phyloP scores from a whole-genome alignment of 2,888 invertebrate genomes.

The Papilio gigon region DNA sequence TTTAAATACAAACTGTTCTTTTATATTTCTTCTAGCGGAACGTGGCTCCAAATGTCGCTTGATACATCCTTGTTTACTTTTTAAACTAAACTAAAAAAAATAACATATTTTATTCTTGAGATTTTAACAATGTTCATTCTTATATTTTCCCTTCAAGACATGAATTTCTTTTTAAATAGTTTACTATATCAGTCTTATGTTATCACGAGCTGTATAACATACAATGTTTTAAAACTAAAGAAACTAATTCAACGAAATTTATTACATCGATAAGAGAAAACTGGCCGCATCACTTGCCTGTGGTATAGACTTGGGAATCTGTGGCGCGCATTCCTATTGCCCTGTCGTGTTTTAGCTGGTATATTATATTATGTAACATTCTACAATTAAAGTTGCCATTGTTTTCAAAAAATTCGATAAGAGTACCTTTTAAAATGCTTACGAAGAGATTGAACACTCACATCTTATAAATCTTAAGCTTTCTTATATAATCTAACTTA shows the following conservation, averaged over 20 bases:
- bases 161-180: too few relatives aligned
- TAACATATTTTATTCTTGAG: too few relatives aligned
- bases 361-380: conserved; percentile 9
- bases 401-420: conserved; percentile 18
- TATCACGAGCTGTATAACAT: too few relatives aligned
- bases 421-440: conserved; percentile 20
- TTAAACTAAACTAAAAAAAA: too few relatives aligned
- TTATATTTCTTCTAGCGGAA: too few relatives aligned
- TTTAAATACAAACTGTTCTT: too few relatives aligned
- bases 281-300: neutral
- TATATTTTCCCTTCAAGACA: too few relatives aligned
- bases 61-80: too few relatives aligned
- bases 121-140: too few relatives aligned
- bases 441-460: conserved; percentile 2
- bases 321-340: neutral
- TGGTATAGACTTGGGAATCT: neutral
- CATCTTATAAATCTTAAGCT: conserved; percentile 2
- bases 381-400: conserved; percentile 2
- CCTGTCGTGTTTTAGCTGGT: neutral
- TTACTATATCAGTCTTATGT: too few relatives aligned
- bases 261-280: neutral
- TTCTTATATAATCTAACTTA: conserved; percentile 19
- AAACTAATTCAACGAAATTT: neutral
- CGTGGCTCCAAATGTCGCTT: too few relatives aligned
- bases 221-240: neutral